Percentiles rank a stretch among this genome's conserved stretches.
Conservation (phyloP, 2,888 invertebrate species). For the Tetropium fuscum region DNA sequence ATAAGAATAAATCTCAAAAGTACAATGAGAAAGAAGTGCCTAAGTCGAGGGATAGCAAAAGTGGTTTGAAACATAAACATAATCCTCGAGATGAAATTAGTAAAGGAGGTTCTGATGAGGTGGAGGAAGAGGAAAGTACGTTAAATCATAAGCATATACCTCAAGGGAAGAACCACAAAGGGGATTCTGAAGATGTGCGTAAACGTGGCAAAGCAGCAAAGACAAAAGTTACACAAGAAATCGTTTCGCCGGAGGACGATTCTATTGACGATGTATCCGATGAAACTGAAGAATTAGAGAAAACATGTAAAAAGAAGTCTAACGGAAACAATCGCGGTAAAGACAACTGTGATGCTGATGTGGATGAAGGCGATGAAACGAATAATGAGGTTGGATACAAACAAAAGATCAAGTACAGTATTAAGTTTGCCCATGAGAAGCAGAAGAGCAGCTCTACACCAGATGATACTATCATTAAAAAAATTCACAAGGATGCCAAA, state of each 20-base stretch:
- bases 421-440: conserved; percentile 58
- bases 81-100: too few relatives aligned
- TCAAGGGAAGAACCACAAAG: too few relatives aligned
- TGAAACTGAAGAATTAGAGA: conserved; percentile 27
- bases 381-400: conserved; percentile 35
- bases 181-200: too few relatives aligned
- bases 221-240: too few relatives aligned
- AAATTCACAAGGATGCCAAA: conserved; percentile 48
- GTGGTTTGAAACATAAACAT: too few relatives aligned
- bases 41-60: too few relatives aligned
- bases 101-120: conserved; percentile 24
- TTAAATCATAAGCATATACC: too few relatives aligned
- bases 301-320: conserved; percentile 5
- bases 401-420: conserved; percentile 50
- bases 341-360: not conserved
- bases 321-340: not conserved
- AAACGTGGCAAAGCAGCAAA: conserved; percentile 3
- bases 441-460: conserved; percentile 42
- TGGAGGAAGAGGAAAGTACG: conserved; percentile 13
- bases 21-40: too few relatives aligned
- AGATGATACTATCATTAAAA: conserved; percentile 46
- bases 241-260: too few relatives aligned
- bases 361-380: conserved; percentile 32
- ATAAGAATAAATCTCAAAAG: too few relatives aligned
- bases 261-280: conserved; percentile 40